Evolutionary conservation across 2,113 vertebrate species (phyloP), one percentile per base, ranked within the genome.

Genomic region (Sinocyclocheilus anshuiensis): DNA sequence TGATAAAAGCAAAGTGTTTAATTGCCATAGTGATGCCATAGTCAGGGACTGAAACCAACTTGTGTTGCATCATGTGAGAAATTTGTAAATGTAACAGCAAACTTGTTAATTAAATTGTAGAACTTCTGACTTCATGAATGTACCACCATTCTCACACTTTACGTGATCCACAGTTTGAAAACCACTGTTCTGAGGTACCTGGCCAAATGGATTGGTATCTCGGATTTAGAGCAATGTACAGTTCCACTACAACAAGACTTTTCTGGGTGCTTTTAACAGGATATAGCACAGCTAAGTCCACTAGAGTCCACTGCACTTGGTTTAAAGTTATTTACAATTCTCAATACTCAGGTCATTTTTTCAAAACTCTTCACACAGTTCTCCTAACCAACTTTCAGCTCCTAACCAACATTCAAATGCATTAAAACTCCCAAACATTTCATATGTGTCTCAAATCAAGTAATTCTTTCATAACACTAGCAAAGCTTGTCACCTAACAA

Each of bases 1-100:
- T 33, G 18, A 61, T 59, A 50, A 86, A 59, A 86, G 1, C 10
- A 45, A 11, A 45, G 45, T 36, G 77, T 50, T 89, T 85, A 72
- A 85, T 84, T 50, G n/a, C 42, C 53, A 20, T 29, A 77, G 77
- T 84, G 57, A 87, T 81, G 86, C 83, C 67, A 67, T 45, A 45
- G 42, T 45, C 42, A 45, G 42, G 9, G 42, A 42, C 42, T 45
- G 42, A 10, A 11, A 45, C 10, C 11, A 48, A 48, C 61, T n/a
- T 10, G 50, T 22, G 48, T n/a, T 63, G 61, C 1, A 1, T 63
- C n/a, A 0, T 12, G 2, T 63, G n/a, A 63, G 11, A 11, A 63
- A 11, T 59, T 3, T 48, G 10, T 45, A 45, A 45, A 11, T 9
- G 42, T 42, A 42, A 42, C 42, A 42, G 7, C 7, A 42, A 8